Percentiles rank a stretch among this genome's conserved stretches.
These are phyloP conservation scores for Andrena chrysosceles DNA, from an alignment of 2,888 invertebrate genomes.

Conservation along the genomic window DNA sequence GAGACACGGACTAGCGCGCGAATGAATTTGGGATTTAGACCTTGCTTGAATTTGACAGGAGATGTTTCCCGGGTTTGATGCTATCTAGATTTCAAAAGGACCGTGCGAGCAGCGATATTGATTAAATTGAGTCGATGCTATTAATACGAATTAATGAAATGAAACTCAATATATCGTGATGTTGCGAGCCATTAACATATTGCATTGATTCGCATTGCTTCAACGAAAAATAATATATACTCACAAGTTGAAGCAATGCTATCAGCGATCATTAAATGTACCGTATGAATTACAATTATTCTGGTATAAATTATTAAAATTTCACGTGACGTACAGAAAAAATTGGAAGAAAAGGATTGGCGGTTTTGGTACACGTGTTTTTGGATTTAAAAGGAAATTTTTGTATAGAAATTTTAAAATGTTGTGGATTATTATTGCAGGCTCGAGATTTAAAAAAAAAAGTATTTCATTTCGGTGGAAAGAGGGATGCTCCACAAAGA, in stretches of 20 bases:
- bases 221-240: neutral
- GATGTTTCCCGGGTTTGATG: neutral
- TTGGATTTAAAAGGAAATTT: too few species aligned
- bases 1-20: neutral
- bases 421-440: too few species aligned
- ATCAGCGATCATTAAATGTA: neutral
- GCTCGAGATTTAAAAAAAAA: too few species aligned
- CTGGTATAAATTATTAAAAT: too few species aligned
- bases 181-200: slow-evolving; percentile 14
- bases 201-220: neutral
- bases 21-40: slow-evolving; percentile 16
- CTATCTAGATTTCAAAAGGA: neutral
- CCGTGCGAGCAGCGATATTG: neutral
- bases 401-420: too few species aligned
- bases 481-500: too few species aligned
- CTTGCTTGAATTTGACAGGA: neutral
- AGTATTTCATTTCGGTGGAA: too few species aligned
- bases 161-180: neutral
- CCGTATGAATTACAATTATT: too few species aligned
- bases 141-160: neutral
- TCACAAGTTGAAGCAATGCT: neutral
- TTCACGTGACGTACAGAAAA: too few species aligned
- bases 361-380: too few species aligned
- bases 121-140: neutral
- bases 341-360: too few species aligned